phyloP scores from a whole-genome alignment of 1,140 invertebrate species.

The Oreohelix idahoensis region DNA sequence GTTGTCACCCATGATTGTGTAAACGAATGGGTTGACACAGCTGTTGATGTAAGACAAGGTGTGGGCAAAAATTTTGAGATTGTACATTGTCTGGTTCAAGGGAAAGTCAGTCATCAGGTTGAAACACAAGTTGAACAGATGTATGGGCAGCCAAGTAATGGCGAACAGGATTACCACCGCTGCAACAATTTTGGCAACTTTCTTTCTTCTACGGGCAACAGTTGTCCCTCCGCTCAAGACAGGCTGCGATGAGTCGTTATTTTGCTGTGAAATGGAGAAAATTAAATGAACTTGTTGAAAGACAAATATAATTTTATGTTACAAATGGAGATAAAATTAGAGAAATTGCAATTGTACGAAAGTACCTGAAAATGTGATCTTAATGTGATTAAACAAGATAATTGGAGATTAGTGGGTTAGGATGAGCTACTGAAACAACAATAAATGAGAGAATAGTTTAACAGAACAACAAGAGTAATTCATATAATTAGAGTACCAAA shows the following conservation, averaged over 20 bases:
- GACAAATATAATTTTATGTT: no score
- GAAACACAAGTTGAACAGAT: conserved; percentile 75
- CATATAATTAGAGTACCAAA: no score
- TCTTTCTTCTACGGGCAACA: conserved; percentile 76
- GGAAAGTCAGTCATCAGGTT: conserved; percentile 70
- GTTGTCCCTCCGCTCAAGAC: conserved; percentile 39
- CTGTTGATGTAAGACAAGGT: conserved; percentile 94
- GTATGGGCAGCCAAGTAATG: conserved; percentile 94
- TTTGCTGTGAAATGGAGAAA: conserved; percentile 2
- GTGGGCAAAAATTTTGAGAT: conserved; percentile 88
- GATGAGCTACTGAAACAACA: no score
- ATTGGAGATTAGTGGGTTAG: no score
- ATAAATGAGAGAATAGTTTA: no score
- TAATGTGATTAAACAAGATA: no score
- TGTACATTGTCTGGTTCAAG: conserved; percentile 75
- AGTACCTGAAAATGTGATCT: no score
- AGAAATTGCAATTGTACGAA: no score
- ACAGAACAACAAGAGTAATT: no score
- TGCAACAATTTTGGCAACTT: conserved; percentile 93
- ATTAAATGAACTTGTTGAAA: no score
- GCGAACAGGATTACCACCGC: conserved; percentile 96
- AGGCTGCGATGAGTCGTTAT: not conserved
- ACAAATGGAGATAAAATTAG: no score
- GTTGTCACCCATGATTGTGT: conserved; percentile 90
- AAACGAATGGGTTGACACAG: conserved; percentile 94